Conservation (phyloP, 2,888 invertebrate species). For the Dynastes tityus region DNA sequence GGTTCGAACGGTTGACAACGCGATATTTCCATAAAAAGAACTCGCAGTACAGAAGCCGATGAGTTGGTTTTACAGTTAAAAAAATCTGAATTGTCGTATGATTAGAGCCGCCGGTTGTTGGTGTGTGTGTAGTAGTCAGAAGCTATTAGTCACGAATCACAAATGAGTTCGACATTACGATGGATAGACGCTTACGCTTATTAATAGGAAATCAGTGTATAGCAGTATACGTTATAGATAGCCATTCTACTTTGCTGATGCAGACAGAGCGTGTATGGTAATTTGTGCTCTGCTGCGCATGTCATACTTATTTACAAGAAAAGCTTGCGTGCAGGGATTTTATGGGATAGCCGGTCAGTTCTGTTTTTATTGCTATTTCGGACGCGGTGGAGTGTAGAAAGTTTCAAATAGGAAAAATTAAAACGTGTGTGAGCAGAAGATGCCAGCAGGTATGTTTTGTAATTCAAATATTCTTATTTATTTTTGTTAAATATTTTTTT, state of each 20-base stretch:
- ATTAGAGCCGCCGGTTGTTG: background rate
- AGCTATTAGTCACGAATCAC: too few relatives aligned
- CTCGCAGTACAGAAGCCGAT: background rate
- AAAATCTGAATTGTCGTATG: background rate
- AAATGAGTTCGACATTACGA: too few relatives aligned
- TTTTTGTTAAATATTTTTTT: background rate
- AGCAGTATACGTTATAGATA: too few relatives aligned
- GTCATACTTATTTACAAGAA: conserved; percentile 11
- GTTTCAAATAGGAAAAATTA: background rate
- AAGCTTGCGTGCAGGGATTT: background rate
- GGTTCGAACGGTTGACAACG: background rate
- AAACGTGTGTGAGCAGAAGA: background rate
- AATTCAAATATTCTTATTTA: background rate
- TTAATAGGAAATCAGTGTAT: too few relatives aligned
- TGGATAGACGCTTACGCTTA: too few relatives aligned
- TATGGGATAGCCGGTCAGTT: background rate
- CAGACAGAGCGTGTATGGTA: background rate
- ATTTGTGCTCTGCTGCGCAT: conserved; percentile 14
- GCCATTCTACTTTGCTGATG: too few relatives aligned
- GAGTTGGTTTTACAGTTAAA: conserved; percentile 5
- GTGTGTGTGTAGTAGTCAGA: too few relatives aligned
- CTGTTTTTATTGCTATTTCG: conserved; percentile 14
- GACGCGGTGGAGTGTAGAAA: background rate
- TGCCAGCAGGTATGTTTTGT: conserved; percentile 26
- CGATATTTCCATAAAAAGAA: background rate